Percentiles rank a stretch among this genome's conserved stretches.
These are phyloP conservation scores for Salmo trutta DNA, from an alignment of 2,797 vertebrate genomes.

Conservation along the genomic window DNA sequence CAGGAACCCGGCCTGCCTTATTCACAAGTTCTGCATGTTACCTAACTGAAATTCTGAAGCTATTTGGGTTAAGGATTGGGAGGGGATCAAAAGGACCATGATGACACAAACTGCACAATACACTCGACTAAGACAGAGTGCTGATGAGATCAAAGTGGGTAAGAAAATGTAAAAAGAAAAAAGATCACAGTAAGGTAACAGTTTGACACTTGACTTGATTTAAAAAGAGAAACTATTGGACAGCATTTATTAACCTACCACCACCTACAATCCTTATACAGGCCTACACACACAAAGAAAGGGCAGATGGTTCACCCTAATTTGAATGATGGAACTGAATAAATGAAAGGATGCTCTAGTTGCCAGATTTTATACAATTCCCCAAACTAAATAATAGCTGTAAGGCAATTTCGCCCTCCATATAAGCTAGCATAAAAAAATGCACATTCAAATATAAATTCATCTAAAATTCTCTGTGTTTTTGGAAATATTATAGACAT, in stretches of 20 bases:
- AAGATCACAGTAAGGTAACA: not conserved
- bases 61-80: not conserved
- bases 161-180: not conserved
- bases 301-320: slow-evolving; percentile 60
- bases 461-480: not conserved
- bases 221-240: not conserved
- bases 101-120: not conserved
- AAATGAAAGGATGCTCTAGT: slow-evolving; percentile 57
- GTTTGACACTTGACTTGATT: not conserved
- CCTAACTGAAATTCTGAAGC: not conserved
- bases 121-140: not conserved
- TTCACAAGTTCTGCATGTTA: not conserved
- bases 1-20: not conserved
- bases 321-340: slow-evolving; percentile 57
- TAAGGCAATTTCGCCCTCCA: too few species aligned
- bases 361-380: slow-evolving; percentile 63
- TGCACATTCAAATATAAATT: not conserved
- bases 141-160: not conserved
- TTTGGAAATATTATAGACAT: not conserved
- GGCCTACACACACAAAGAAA: slow-evolving; percentile 4
- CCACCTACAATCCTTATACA: not conserved
- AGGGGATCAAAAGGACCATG: not conserved
- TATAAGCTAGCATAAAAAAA: not conserved
- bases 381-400: not conserved
- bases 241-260: not conserved